Conservation (phyloP, 2,113 vertebrate genomes). For the Cariama cristata region DNA sequence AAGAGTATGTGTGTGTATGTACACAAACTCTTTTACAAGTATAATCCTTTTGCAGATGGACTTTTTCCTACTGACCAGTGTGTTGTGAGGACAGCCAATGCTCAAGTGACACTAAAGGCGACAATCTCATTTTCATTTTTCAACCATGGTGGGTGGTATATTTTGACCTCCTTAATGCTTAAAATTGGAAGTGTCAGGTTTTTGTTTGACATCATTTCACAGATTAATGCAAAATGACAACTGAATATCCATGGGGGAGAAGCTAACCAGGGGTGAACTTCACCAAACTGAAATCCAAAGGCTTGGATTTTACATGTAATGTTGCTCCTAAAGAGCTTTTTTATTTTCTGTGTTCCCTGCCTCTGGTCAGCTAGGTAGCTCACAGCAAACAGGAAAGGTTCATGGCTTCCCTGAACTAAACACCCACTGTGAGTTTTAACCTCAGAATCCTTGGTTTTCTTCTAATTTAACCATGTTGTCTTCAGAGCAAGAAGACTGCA, state of each 20-base stretch:
- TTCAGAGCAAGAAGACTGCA: neutral
- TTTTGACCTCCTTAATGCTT: neutral
- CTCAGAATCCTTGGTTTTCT: neutral
- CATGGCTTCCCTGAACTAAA: neutral
- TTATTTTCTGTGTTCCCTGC: neutral
- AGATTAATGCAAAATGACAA: neutral
- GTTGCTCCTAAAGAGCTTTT: neutral
- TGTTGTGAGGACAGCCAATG: neutral
- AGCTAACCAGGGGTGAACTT: neutral
- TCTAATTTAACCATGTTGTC: neutral
- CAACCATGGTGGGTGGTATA: neutral
- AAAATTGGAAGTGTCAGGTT: neutral
- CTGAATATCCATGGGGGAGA: neutral
- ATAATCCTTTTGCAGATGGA: neutral
- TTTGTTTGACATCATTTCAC: neutral
- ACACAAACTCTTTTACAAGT: neutral
- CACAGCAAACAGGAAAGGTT: neutral
- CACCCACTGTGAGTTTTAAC: neutral
- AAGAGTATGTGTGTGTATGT: neutral
- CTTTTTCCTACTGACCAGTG: neutral
- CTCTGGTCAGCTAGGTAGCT: neutral
- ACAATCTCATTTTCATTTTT: neutral
- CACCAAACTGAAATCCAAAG: neutral
- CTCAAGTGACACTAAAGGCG: neutral
- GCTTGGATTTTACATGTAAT: neutral